Evolutionary conservation across 2,113 vertebrate genomes (phyloP).

Genomic region (Chloroceryle aenea): DNA sequence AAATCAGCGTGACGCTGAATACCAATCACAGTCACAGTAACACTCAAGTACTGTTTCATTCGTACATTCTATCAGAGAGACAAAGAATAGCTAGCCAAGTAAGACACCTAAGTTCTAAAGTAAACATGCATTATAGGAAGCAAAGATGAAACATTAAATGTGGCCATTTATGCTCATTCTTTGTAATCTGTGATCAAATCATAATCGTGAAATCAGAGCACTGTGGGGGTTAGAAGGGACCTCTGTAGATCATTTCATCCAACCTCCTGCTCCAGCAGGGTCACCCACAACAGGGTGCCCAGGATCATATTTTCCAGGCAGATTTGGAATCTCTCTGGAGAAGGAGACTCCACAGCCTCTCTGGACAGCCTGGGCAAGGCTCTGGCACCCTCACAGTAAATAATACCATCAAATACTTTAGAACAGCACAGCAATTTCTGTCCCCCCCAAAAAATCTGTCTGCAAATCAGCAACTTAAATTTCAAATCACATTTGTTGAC

Average conservation of each 20-base stretch:
- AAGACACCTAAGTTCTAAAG: neutral
- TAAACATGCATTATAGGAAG: neutral
- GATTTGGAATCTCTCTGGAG: neutral
- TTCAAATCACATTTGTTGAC: neutral
- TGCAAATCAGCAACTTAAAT: neutral
- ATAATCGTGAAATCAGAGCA: neutral
- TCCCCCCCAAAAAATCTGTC: neutral
- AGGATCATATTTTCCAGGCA: neutral
- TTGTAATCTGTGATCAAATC: neutral
- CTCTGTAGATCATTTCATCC: neutral
- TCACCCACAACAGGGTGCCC: neutral
- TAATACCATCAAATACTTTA: neutral
- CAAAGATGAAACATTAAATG: neutral
- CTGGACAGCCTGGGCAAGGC: neutral
- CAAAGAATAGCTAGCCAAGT: neutral
- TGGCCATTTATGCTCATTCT: neutral
- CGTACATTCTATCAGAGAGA: fast-evolving
- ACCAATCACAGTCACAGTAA: too few species aligned
- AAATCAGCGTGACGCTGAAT: neutral
- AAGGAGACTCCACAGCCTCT: neutral
- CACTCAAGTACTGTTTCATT: neutral
- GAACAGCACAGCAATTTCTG: neutral
- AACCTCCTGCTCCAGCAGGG: neutral
- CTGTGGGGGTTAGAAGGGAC: neutral
- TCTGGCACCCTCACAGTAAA: neutral